A percentile compares a stretch with the other conserved stretches of the same genome.
Evolutionary conservation across 1,140 invertebrate genomes (phyloP).

Genomic region (Anthonomus grandis): DNA sequence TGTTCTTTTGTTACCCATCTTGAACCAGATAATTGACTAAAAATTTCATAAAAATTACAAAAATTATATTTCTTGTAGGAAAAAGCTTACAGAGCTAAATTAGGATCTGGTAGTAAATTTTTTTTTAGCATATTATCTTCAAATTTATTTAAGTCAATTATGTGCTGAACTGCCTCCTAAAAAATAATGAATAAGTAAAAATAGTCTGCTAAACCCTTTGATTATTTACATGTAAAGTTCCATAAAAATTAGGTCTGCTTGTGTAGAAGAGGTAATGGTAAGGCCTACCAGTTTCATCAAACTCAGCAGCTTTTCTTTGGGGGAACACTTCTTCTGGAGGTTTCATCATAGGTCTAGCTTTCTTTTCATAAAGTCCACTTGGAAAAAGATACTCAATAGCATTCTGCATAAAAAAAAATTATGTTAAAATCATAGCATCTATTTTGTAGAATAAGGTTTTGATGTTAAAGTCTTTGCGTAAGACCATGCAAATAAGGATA

Average conservation of each 20-base stretch:
- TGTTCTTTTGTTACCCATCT: conserved; percentile 68
- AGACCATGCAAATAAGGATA: too few relatives aligned
- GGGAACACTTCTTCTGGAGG: conserved; percentile 83
- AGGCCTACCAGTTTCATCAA: conserved; percentile 84
- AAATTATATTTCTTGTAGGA: not conserved
- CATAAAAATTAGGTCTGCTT: conserved; percentile 75
- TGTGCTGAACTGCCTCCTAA: conserved; percentile 60
- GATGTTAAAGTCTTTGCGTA: too few relatives aligned
- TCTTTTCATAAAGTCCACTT: conserved; percentile 79
- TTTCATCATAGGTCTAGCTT: conserved; percentile 82
- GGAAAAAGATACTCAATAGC: conserved; percentile 91
- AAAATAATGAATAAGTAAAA: not conserved
- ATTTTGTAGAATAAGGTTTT: too few relatives aligned
- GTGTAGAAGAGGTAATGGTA: conserved; percentile 90
- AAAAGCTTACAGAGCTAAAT: conserved; percentile 56
- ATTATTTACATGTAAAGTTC: conserved; percentile 73
- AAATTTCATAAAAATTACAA: conserved; percentile 9
- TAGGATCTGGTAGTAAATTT: conserved; percentile 57
- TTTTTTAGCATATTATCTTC: conserved; percentile 66
- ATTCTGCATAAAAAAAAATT: conserved; percentile 54
- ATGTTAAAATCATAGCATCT: too few relatives aligned
- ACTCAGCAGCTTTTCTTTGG: conserved; percentile 82
- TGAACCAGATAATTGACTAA: conserved; percentile 55
- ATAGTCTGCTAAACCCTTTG: not conserved
- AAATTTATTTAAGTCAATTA: conserved; percentile 63